A percentile compares a stretch with the other conserved stretches of the same genome.
Conservation (phyloP, 2,888 invertebrate genomes). For the Kryphioiulus occultus region DNA sequence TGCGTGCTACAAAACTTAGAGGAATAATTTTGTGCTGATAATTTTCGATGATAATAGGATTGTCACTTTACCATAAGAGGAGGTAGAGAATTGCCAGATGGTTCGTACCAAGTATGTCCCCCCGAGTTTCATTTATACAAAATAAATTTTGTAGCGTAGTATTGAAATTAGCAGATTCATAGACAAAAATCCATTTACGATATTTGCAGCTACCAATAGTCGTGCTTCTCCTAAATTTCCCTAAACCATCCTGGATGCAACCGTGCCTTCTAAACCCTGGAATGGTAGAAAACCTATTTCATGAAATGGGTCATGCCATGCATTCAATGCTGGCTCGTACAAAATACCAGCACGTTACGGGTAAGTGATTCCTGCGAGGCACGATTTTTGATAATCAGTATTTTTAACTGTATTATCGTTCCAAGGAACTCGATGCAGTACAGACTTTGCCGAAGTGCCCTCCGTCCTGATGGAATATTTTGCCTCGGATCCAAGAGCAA, state of each 20-base stretch:
- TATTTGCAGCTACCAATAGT: slow-evolving; percentile 79
- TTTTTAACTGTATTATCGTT: neutral
- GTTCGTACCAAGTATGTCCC: slow-evolving; percentile 75
- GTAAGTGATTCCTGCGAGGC: slow-evolving; percentile 56
- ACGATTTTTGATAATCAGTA: no score
- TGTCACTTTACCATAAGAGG: slow-evolving; percentile 99
- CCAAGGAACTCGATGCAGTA: slow-evolving; percentile 89
- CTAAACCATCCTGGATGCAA: slow-evolving; percentile 75
- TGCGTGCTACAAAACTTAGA: neutral
- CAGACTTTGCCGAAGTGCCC: slow-evolving; percentile 98
- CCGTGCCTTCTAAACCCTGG: slow-evolving; percentile 82
- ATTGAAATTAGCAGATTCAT: neutral
- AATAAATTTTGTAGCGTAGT: no score
- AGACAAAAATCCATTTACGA: neutral
- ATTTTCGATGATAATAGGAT: slow-evolving; percentile 68
- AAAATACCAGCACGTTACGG: slow-evolving; percentile 92
- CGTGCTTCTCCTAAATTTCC: slow-evolving; percentile 89
- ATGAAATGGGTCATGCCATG: slow-evolving; percentile 99
- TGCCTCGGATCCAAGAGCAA: slow-evolving; percentile 82
- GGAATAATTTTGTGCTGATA: neutral
- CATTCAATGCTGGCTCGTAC: slow-evolving; percentile 98
- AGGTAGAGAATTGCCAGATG: slow-evolving; percentile 79
- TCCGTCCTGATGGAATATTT: slow-evolving; percentile 99
- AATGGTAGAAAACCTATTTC: slow-evolving; percentile 95
- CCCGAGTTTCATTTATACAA: neutral